Percentiles rank a stretch among this genome's conserved stretches.
Conservation (phyloP, 1,140 invertebrate genomes). For the Plutomurus gul region DNA sequence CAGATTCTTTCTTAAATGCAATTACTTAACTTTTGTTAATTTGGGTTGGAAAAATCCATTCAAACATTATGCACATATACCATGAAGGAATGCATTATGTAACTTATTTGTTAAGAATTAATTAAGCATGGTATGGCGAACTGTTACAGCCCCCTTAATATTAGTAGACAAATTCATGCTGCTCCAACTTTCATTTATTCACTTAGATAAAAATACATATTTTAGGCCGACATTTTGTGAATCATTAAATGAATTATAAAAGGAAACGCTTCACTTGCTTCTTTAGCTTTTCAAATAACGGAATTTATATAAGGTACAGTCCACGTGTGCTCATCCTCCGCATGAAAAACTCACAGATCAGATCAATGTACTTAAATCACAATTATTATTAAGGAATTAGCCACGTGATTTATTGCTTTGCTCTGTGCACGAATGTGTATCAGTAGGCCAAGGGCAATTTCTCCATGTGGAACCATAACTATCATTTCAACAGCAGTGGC, state of each 20-base stretch:
- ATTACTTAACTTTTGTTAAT: neutral
- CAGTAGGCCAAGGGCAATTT: constrained; percentile 21
- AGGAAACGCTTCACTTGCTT: no score
- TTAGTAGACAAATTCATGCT: neutral
- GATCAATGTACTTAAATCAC: no score
- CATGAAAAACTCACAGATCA: no score
- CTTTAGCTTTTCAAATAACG: no score
- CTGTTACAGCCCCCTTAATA: neutral
- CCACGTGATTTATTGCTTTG: neutral
- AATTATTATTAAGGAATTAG: no score
- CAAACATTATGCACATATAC: neutral
- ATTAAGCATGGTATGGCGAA: neutral
- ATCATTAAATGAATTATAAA: no score
- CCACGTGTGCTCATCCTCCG: no score
- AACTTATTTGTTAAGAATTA: constrained; percentile 24
- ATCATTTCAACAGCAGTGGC: neutral
- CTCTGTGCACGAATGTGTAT: neutral
- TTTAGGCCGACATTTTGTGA: no score
- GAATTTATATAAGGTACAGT: no score
- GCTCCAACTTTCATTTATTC: neutral
- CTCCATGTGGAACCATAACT: no score
- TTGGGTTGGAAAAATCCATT: constrained; percentile 7
- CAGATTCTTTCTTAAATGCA: constrained; percentile 1
- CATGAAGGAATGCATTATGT: constrained; percentile 4
- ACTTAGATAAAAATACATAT: neutral